Evolutionary conservation across 2,888 invertebrate genomes (phyloP).

Genomic region (Xestia c-nigrum): DNA sequence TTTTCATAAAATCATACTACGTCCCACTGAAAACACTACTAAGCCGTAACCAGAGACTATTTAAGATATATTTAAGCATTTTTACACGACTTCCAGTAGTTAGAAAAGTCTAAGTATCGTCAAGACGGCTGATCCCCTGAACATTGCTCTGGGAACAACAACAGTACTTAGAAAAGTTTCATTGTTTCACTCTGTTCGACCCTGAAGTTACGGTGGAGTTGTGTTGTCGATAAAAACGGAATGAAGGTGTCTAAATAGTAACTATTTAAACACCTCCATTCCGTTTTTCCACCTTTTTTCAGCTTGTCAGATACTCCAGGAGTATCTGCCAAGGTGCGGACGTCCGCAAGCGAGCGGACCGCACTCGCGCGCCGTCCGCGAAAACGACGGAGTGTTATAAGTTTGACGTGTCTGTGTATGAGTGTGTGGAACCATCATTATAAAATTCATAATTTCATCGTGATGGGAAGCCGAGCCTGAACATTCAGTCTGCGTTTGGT

Average conservation of each 20-base stretch:
- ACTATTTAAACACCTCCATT: too few species aligned
- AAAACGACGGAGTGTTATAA: too few species aligned
- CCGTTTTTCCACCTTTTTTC: too few species aligned
- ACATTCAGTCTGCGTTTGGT: too few species aligned
- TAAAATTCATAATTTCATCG: too few species aligned
- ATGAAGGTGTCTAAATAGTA: background rate
- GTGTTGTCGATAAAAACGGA: slow-evolving; percentile 10
- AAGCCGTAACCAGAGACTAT: slow-evolving; percentile 18
- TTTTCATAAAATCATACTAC: background rate
- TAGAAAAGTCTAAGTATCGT: slow-evolving; percentile 39
- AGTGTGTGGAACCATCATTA: too few species aligned
- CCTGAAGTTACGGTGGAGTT: slow-evolving; percentile 30
- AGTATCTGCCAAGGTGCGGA: too few species aligned
- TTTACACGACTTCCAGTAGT: slow-evolving; percentile 42
- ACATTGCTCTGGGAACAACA: slow-evolving; percentile 51
- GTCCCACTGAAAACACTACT: background rate
- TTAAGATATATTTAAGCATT: slow-evolving; percentile 44
- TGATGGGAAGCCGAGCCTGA: too few species aligned
- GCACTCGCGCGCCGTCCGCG: too few species aligned
- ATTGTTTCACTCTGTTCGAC: slow-evolving; percentile 41
- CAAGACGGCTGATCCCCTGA: slow-evolving; percentile 32
- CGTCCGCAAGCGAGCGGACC: too few species aligned
- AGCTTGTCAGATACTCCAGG: too few species aligned
- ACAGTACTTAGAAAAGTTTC: slow-evolving; percentile 58
- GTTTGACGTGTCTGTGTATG: too few species aligned